Evolutionary conservation across 2,888 invertebrate genomes (phyloP).

Genomic region (Andrena dorsata): DNA sequence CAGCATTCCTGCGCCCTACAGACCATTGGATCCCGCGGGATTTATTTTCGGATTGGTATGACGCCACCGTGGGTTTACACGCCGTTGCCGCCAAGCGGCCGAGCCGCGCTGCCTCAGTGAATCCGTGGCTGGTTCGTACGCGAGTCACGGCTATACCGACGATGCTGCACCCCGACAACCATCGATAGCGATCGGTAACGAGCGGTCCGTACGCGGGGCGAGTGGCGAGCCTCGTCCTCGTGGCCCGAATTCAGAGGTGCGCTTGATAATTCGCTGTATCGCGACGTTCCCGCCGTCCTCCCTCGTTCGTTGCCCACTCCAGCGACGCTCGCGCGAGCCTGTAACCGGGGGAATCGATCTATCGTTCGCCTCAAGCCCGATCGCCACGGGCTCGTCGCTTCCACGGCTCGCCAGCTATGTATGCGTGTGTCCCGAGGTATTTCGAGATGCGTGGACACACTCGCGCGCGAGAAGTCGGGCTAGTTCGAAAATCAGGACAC

Average conservation of each 20-base stretch:
- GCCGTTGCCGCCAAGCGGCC: constrained; percentile 56
- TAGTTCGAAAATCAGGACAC: constrained; percentile 40
- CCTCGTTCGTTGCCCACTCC: too few relatives aligned
- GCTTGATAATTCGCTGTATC: neutral
- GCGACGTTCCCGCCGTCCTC: neutral
- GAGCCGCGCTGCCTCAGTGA: constrained; percentile 65
- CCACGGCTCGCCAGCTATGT: neutral
- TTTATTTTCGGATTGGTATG: constrained; percentile 82
- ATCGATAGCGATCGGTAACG: constrained; percentile 55
- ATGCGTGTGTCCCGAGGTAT: constrained; percentile 29
- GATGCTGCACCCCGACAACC: constrained; percentile 30
- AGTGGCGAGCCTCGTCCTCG: constrained; percentile 22
- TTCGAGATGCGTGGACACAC: constrained; percentile 39
- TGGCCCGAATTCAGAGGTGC: constrained; percentile 21
- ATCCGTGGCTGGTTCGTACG: constrained; percentile 66
- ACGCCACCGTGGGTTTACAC: constrained; percentile 75
- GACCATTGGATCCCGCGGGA: constrained; percentile 77
- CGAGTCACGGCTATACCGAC: constrained; percentile 55
- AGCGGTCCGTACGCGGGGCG: constrained; percentile 23
- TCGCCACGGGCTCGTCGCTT: constrained; percentile 8
- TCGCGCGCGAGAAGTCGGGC: constrained; percentile 17
- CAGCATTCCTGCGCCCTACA: constrained; percentile 77
- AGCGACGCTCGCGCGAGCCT: neutral
- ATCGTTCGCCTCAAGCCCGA: neutral
- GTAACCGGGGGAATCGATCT: constrained; percentile 23